Percentiles rank a stretch among this genome's conserved stretches.
Evolutionary conservation across 2,888 invertebrate genomes (phyloP).

Genomic region (Choristoneura rosaceana): DNA sequence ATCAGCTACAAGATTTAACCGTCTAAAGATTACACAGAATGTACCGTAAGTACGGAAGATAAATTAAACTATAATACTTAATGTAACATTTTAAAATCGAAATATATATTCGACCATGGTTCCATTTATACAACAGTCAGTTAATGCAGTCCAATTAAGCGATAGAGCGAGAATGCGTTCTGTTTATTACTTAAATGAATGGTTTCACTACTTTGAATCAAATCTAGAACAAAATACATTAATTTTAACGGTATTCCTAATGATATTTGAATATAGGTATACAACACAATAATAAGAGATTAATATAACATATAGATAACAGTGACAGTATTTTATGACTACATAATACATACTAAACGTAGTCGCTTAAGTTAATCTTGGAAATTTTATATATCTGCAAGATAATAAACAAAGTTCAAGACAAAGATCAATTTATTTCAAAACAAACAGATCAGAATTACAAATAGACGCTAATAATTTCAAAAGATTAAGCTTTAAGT

Average conservation of each 20-base stretch:
- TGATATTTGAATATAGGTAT: background rate
- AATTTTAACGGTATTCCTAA: background rate
- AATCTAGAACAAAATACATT: constrained; percentile 5
- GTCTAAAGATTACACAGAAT: background rate
- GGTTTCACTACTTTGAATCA: constrained; percentile 8
- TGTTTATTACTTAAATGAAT: constrained; percentile 27
- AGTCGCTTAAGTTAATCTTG: background rate
- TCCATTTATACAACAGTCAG: constrained; percentile 17
- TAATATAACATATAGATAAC: background rate
- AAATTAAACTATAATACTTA: background rate
- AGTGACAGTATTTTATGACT: background rate
- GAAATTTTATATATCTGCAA: background rate
- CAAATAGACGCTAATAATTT: constrained; percentile 22
- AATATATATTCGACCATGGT: background rate
- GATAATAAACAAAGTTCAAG: background rate
- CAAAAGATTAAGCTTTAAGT: constrained; percentile 14
- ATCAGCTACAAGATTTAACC: background rate
- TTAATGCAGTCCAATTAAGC: constrained; percentile 30
- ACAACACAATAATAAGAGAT: background rate
- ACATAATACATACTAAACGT: background rate
- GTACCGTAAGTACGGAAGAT: background rate
- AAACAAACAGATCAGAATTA: constrained; percentile 3
- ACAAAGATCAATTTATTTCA: constrained; percentile 10
- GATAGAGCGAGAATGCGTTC: constrained; percentile 28
- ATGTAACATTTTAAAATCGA: too few relatives aligned